A percentile compares a stretch with the other conserved stretches of the same genome.
Conservation (phyloP, 2,888 invertebrate genomes). For the Ditylenchus weischeri region DNA sequence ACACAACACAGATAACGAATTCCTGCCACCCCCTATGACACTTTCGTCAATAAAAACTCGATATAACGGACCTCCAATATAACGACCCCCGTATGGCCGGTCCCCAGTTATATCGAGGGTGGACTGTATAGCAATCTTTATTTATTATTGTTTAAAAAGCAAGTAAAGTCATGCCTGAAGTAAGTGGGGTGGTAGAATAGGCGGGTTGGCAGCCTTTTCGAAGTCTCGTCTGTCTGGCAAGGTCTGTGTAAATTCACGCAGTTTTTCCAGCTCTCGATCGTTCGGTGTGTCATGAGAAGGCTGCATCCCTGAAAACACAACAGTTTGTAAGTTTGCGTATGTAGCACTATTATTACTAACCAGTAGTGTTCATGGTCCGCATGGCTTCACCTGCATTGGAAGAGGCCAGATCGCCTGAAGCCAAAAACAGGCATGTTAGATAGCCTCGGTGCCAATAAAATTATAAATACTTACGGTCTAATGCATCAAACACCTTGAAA, state of each 20-base stretch:
- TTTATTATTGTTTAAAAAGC: no score
- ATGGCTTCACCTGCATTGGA: conserved; percentile 55
- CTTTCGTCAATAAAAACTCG: no score
- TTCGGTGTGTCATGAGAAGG: conserved; percentile 57
- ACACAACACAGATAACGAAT: no score
- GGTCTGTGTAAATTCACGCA: conserved; percentile 68
- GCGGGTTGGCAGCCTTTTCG: conserved; percentile 89
- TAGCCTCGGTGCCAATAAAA: no score
- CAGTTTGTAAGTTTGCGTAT: no score
- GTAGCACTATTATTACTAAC: no score
- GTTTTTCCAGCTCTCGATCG: conserved; percentile 56
- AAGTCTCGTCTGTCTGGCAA: conserved; percentile 86
- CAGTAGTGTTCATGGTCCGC: conserved; percentile 42
- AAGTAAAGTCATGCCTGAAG: conserved; percentile 68
- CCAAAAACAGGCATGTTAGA: no score
- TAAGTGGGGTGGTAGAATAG: conserved; percentile 92
- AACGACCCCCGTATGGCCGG: no score
- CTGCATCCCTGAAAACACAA: conserved; percentile 22
- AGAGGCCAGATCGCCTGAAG: conserved; percentile 46
- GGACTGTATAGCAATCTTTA: no score
- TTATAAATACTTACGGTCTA: conserved; percentile 41
- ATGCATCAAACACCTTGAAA: conserved; percentile 74
- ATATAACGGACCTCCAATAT: no score
- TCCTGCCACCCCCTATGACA: no score
- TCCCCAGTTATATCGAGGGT: no score